Percentiles rank a stretch among this genome's conserved stretches.
phyloP scores from a whole-genome alignment of 2,888 invertebrate genomes.

The Rhagonycha fulva region DNA sequence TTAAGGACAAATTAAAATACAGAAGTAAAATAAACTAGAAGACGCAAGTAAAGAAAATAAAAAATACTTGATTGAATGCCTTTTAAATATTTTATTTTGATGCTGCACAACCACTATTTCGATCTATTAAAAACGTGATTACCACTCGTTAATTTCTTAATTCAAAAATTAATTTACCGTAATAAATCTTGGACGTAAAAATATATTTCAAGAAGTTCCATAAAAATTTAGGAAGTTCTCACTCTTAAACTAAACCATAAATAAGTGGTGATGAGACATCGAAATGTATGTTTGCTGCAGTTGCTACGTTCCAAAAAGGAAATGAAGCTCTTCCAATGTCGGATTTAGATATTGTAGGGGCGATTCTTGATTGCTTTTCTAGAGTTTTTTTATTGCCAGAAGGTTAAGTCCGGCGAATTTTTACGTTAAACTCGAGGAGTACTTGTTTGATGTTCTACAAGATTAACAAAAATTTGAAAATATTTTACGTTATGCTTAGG shows the following conservation, averaged over 20 bases:
- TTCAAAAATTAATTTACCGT: background rate
- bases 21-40: background rate
- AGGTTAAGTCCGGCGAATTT: slow-evolving; percentile 1
- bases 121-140: background rate
- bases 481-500: background rate
- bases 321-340: slow-evolving; percentile 24
- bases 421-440: background rate
- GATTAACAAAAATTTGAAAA: background rate
- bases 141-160: background rate
- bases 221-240: slow-evolving; percentile 8
- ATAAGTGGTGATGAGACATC: slow-evolving; percentile 13
- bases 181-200: background rate
- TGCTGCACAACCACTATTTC: background rate
- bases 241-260: slow-evolving; percentile 14
- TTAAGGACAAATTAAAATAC: background rate
- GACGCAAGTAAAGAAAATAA: background rate
- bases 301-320: slow-evolving; percentile 20
- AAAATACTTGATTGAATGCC: background rate
- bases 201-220: background rate
- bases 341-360: slow-evolving; percentile 20
- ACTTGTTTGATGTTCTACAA: slow-evolving; percentile 16
- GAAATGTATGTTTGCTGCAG: slow-evolving; percentile 21
- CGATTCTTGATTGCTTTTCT: slow-evolving; percentile 14
- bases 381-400: slow-evolving; percentile 1
- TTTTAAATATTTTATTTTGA: background rate